Base-by-base conservation (phyloP, 2,113 vertebrate species). In the Plestiodon gilberti region DNA sequence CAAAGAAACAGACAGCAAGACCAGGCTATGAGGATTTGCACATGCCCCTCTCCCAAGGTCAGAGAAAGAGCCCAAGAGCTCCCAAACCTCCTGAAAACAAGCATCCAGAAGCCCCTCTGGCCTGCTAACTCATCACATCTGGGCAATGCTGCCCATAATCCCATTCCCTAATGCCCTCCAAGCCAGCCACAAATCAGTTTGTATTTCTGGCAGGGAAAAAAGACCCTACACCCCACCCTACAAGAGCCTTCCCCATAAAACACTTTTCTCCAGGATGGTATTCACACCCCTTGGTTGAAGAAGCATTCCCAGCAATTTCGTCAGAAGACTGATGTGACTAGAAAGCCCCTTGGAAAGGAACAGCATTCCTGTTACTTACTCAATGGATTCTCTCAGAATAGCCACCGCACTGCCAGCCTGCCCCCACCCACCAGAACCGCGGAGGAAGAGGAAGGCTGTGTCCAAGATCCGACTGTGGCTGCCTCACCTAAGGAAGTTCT, bases 401-500 rank as follows among this genome's bases (percentile, higher is more conserved):
- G 48, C 74, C 43, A 48, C 18, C 10, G 23, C 52, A 70, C 3
- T 43, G 61, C 20, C 9, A 18, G 3, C 5, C 4, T 6, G 5
- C 28, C 17, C 7, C 22, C 11, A 17, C 22, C 20, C 18, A 30
- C 59, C 28, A 43, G 35, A 7, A 65, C 25, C 75, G 38, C 40
- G 30, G 23, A 52, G 15, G 18, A 38, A 73, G 15, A 80, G n/a
- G 82, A 7, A 20, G 35, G 7, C 33, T 70, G 5, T 2, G 35
- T 22, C 38, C 17, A 25, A 35, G 9, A 35, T 48, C 8, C 57
- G 18, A 30, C 25, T 18, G 15, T n/a, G 6, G 88, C 59, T 14
- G 9, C 64, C 93, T 96, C 85, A 99, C 98, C 98, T 98, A 75
- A 98, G 96, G 90, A 99, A 98, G 93, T 98, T 97, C 13, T 98